These are phyloP conservation scores for Creontiades dilutus DNA, from an alignment of 2,888 invertebrate genomes.

Conservation along the genomic window DNA sequence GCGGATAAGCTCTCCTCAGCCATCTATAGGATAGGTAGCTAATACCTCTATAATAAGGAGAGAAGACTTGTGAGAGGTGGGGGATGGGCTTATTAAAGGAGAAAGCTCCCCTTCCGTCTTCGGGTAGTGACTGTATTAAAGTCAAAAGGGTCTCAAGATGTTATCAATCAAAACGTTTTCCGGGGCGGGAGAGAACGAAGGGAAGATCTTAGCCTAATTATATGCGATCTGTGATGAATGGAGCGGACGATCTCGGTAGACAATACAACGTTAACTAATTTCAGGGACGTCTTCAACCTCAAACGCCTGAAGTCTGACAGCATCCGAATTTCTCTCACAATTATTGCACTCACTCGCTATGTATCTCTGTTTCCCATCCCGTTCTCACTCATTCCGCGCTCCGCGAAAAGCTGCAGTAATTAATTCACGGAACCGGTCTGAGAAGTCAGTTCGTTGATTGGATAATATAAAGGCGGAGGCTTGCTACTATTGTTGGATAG, in stretches of 20 bases:
- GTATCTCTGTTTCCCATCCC: too few species aligned
- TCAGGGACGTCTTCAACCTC: not conserved
- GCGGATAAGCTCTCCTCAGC: conserved; percentile 11
- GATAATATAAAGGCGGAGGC: too few species aligned
- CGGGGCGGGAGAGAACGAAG: not conserved
- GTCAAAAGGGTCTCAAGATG: conserved; percentile 57
- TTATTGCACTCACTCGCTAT: not conserved
- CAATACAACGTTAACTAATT: conserved; percentile 67
- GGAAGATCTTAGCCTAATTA: conserved; percentile 57
- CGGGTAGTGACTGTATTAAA: conserved; percentile 45
- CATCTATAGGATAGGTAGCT: conserved; percentile 40
- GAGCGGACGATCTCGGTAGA: conserved; percentile 45
- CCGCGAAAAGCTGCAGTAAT: too few species aligned
- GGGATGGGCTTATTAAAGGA: not conserved
- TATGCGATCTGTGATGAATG: conserved; percentile 69
- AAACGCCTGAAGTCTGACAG: conserved; percentile 10
- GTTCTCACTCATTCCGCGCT: too few species aligned
- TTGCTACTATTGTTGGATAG: too few species aligned
- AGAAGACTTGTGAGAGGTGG: not conserved
- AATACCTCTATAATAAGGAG: conserved; percentile 54
- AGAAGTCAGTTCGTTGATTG: too few species aligned
- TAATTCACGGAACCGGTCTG: too few species aligned
- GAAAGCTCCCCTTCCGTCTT: not conserved
- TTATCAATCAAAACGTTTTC: conserved; percentile 66
- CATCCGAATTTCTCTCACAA: conserved; percentile 23